phyloP scores from a whole-genome alignment of 1,140 invertebrate genomes.

The Ctenoplectra terminalis region DNA sequence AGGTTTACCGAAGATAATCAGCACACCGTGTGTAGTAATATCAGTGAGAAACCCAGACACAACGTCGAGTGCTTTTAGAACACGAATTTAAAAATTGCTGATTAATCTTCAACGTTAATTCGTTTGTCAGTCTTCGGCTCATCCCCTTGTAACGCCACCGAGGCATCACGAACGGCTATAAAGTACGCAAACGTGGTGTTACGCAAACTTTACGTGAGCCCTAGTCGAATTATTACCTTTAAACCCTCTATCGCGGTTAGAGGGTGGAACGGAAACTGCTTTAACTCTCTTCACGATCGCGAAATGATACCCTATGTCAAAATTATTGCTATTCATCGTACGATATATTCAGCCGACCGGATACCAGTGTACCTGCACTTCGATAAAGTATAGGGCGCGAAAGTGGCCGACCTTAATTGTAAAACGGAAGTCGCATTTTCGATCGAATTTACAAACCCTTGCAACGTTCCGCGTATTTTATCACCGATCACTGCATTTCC shows the following conservation, averaged over 20 bases:
- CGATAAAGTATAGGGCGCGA: conserved; percentile 69
- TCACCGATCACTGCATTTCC: conserved; percentile 10
- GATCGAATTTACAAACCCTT: conserved; percentile 59
- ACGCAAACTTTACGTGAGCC: conserved; percentile 20
- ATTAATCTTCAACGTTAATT: background rate
- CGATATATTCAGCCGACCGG: conserved; percentile 50
- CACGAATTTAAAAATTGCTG: too few species aligned
- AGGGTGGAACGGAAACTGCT: conserved; percentile 37
- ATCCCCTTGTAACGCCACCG: too few species aligned
- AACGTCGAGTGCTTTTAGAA: too few species aligned
- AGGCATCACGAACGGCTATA: background rate
- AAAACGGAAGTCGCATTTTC: conserved; percentile 78
- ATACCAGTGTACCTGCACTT: conserved; percentile 57
- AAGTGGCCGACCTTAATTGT: conserved; percentile 75
- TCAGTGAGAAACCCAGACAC: too few species aligned
- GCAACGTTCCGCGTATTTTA: conserved; percentile 18
- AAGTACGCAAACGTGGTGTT: conserved; percentile 27
- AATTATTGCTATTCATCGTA: conserved; percentile 66
- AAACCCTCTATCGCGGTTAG: conserved; percentile 28
- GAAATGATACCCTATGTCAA: conserved; percentile 63
- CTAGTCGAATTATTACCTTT: conserved; percentile 44
- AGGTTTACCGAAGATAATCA: background rate
- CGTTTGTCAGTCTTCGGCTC: background rate
- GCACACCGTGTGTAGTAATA: background rate
- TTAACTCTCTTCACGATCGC: conserved; percentile 53